Evolutionary conservation across 2,113 vertebrate genomes (phyloP).

Genomic region (Nannospalax galili): DNA sequence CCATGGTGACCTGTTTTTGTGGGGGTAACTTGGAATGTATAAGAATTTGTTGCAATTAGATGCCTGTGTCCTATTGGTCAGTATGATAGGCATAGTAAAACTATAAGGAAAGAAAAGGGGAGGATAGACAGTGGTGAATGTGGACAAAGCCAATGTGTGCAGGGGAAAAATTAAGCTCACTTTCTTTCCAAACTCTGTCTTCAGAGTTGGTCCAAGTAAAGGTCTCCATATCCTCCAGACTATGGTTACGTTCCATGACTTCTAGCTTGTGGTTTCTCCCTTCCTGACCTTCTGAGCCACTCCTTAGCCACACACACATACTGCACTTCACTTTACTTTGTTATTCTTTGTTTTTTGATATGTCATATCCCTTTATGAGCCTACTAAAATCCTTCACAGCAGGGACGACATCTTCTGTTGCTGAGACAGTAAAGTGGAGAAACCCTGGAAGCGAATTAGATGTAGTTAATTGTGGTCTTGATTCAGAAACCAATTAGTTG

Average conservation of each 20-base stretch:
- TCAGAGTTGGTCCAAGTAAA: slow-evolving; percentile 29
- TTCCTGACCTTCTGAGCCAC: slow-evolving; percentile 44
- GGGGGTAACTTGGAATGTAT: slow-evolving; percentile 77
- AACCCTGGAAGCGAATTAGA: background rate
- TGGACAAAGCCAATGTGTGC: slow-evolving; percentile 58
- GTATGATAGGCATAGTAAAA: slow-evolving; percentile 52
- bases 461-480: background rate
- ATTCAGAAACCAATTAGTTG: background rate
- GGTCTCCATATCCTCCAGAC: background rate
- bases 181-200: slow-evolving; percentile 60
- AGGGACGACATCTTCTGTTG: background rate
- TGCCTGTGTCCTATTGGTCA: slow-evolving; percentile 66
- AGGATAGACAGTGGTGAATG: slow-evolving; percentile 35
- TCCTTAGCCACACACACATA: background rate
- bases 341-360: slow-evolving; percentile 29
- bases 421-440: background rate
- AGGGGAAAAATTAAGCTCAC: slow-evolving; percentile 12
- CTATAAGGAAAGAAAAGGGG: slow-evolving; percentile 65
- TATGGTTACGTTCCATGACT: background rate
- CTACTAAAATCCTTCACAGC: background rate
- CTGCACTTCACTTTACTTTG: slow-evolving; percentile 41
- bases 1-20: slow-evolving; percentile 70
- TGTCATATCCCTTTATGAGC: background rate
- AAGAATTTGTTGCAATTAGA: slow-evolving; percentile 78
- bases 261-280: slow-evolving; percentile 36